A percentile compares a stretch with the other conserved stretches of the same genome.
Conservation (phyloP, 2,113 vertebrate genomes). For the Thryonomys swinderianus region DNA sequence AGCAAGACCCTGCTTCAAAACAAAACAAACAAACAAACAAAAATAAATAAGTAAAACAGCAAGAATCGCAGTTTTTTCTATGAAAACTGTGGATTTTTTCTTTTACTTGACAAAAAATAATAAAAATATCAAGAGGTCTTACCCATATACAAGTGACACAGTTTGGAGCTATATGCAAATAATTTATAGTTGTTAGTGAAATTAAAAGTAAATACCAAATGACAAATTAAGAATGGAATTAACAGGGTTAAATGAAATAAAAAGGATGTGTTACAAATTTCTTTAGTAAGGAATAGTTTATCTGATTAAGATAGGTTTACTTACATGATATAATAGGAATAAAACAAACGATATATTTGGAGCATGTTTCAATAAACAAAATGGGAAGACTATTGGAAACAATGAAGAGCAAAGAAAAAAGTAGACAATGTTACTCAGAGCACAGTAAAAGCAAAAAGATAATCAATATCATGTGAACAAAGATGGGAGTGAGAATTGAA, state of each 20-base stretch:
- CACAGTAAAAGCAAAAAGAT: not conserved
- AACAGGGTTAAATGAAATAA: not conserved
- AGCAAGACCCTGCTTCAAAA: no score
- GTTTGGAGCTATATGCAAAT: not conserved
- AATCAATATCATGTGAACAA: not conserved
- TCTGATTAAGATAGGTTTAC: not conserved
- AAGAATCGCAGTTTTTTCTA: not conserved
- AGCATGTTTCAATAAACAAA: not conserved
- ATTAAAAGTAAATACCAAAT: not conserved
- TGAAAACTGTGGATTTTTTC: not conserved
- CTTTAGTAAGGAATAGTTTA: not conserved
- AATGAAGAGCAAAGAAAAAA: not conserved
- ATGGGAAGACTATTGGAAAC: not conserved
- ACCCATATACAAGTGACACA: not conserved
- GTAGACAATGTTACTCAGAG: not conserved
- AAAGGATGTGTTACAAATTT: not conserved
- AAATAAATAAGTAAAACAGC: no score
- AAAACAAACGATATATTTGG: not conserved
- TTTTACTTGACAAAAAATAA: not conserved
- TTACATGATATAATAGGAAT: not conserved
- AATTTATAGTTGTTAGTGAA: not conserved
- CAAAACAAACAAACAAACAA: no score
- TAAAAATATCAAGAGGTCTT: not conserved
- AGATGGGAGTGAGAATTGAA: not conserved
- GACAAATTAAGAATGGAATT: not conserved